Percentiles rank a stretch among this genome's conserved stretches.
These are phyloP conservation scores for Myotis myotis DNA, from an alignment of 2,797 vertebrate species.

Conservation along the genomic window DNA sequence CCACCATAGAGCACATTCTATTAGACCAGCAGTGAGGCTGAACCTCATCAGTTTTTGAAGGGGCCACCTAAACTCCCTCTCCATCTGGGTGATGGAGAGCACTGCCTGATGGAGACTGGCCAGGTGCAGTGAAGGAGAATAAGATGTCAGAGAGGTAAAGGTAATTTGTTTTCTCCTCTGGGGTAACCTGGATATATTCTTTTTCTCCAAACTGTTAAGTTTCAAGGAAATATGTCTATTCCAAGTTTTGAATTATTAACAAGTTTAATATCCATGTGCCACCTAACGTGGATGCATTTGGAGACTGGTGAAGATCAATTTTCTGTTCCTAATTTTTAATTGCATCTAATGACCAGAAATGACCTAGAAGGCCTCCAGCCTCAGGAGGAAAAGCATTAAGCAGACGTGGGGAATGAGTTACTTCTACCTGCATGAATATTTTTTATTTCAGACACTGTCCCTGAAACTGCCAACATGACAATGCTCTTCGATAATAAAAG, in stretches of 20 bases:
- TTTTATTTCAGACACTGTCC: constrained; percentile 79
- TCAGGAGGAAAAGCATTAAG: constrained; percentile 70
- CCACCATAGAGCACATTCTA: constrained; percentile 46
- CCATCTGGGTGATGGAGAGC: constrained; percentile 66
- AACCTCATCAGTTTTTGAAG: constrained; percentile 66
- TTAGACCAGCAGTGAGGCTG: constrained; percentile 47
- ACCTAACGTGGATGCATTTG: constrained; percentile 10
- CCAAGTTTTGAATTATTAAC: constrained; percentile 45
- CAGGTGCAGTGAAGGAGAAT: constrained; percentile 62
- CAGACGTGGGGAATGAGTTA: constrained; percentile 67
- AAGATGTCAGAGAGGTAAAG: constrained; percentile 70
- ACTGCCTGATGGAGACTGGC: constrained; percentile 37
- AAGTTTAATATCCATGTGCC: constrained; percentile 49
- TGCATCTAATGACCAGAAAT: constrained; percentile 78
- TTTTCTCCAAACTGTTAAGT: constrained; percentile 62
- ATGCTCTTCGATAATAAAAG: constrained; percentile 81
- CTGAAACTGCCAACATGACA: constrained; percentile 83
- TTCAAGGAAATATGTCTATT: constrained; percentile 13
- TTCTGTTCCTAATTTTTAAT: constrained; percentile 79
- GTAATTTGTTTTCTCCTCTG: constrained; percentile 63
- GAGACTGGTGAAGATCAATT: constrained; percentile 64
- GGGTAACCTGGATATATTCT: constrained; percentile 53
- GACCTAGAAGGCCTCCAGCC: constrained; percentile 70
- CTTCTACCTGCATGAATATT: constrained; percentile 75
- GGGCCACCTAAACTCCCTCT: constrained; percentile 55